phyloP scores from a whole-genome alignment of 2,113 vertebrate species.

The Eudyptes chrysolophus region DNA sequence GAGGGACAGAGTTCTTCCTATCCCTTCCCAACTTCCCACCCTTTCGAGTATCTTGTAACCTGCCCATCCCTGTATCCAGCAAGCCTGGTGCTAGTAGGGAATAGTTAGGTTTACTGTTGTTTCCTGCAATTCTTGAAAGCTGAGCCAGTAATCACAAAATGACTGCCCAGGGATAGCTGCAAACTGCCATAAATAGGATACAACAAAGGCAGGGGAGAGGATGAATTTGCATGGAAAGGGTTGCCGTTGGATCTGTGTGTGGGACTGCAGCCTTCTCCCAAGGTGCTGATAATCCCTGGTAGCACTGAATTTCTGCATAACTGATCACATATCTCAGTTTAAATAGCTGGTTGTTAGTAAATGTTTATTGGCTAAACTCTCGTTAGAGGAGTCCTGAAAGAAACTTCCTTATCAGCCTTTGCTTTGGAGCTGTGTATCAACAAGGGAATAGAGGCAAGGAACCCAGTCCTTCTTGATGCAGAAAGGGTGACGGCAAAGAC shows the following conservation, averaged over 20 bases:
- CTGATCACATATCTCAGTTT: slow-evolving; percentile 26
- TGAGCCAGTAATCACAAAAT: slow-evolving; percentile 68
- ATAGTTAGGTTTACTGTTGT: slow-evolving; percentile 46
- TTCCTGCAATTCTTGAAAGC: slow-evolving; percentile 73
- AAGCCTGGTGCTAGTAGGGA: slow-evolving; percentile 47
- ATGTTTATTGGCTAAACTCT: slow-evolving; percentile 1
- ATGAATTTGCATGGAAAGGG: not conserved
- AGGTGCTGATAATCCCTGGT: slow-evolving; percentile 42
- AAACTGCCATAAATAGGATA: slow-evolving; percentile 21
- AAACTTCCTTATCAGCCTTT: slow-evolving; percentile 15
- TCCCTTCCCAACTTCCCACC: not conserved
- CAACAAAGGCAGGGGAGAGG: not conserved
- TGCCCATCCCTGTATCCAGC: not conserved
- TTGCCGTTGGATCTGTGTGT: not conserved
- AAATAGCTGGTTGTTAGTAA: slow-evolving; percentile 10
- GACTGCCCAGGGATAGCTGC: slow-evolving; percentile 43
- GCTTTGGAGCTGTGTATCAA: not conserved
- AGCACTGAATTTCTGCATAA: slow-evolving; percentile 9
- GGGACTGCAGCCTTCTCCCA: not conserved
- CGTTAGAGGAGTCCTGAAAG: not conserved
- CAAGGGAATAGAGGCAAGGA: not conserved
- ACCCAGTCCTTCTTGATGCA: not conserved
- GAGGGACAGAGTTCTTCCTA: not conserved
- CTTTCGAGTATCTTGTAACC: not conserved
- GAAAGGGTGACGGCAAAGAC: not conserved